phyloP scores from a whole-genome alignment of 2,888 invertebrate species.

The Galerucella nymphaeae region DNA sequence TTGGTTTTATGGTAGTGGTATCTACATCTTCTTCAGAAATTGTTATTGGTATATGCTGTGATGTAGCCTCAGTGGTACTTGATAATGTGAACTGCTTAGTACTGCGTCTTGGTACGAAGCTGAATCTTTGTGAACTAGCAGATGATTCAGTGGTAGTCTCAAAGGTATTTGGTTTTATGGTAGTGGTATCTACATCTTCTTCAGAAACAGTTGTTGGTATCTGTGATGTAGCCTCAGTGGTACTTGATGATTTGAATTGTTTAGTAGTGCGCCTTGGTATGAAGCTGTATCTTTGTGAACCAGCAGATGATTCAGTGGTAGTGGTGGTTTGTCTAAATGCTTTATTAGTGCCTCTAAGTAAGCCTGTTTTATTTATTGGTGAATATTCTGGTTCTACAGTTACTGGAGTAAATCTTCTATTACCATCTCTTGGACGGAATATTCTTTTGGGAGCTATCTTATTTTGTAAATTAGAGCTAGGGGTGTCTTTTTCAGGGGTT shows the following conservation, averaged over 20 bases:
- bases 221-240: neutral
- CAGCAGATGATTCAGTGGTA: conserved; percentile 6
- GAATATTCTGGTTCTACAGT: conserved; percentile 9
- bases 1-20: conserved; percentile 15
- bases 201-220: neutral
- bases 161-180: conserved; percentile 8
- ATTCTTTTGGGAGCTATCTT: conserved; percentile 18
- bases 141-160: conserved; percentile 3
- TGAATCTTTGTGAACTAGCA: conserved; percentile 15
- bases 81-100: neutral
- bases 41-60: neutral
- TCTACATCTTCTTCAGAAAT: neutral
- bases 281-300: conserved; percentile 17
- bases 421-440: conserved; percentile 19
- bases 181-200: conserved; percentile 4
- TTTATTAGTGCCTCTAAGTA: conserved; percentile 28
- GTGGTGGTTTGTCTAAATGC: conserved; percentile 12
- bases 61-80: conserved; percentile 7
- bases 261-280: conserved; percentile 20
- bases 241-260: neutral
- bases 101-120: conserved; percentile 19
- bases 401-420: conserved; percentile 14
- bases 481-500: neutral
- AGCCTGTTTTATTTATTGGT: conserved; percentile 25
- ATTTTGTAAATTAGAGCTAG: neutral